Base-by-base conservation (phyloP, 1,140 invertebrate species). In the Cydia pomonella region DNA sequence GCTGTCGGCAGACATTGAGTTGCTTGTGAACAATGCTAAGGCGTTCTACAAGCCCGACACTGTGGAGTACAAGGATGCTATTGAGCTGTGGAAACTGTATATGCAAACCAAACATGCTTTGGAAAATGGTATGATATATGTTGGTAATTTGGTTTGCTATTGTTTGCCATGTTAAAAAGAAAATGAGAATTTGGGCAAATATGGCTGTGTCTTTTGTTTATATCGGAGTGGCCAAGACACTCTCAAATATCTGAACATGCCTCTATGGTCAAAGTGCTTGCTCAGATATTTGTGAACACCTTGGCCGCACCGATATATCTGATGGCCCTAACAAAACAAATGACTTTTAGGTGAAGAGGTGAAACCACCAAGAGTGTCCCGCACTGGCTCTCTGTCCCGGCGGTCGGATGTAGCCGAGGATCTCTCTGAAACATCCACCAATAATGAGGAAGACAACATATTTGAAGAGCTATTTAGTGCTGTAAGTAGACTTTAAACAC, bases 21-120 rank as follows among this genome's bases (percentile, higher is more conserved):
- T 98, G 44, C 94, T 99, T 81, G 96, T 98, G 62, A 97, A 95
- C 76, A 99, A 99, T 95, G 97, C 98, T 0, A 98, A 98, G 90
- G 96, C 96, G 3, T 98, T 99, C 93, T 99, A 99, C 89, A 98
- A 98, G 93, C 95, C 96, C 73, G 96, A 95, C 73, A 95, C 96
- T 10, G 95, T 95, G 74, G 98, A 99, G 92, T 97, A 98, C 89
- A 97, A 97, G 93, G 98, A 99, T 94, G 98, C 98, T 0, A 95
- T 94, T 80, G 96, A 98, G 74, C 87, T 99, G n/a, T 97, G 97
- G 97, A 97, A 98, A 69, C 92, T 99, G 18, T 98, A 96, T 82
- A 86, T 91, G 64, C 94, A 94, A 76, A 95, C 89, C 53, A 95
- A 88, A 90, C 92, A 86, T 47, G 80, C 87, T 21, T 77, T 93